These are phyloP conservation scores for Nematolebias whitei DNA, from an alignment of 2,113 vertebrate species.

Conservation along the genomic window DNA sequence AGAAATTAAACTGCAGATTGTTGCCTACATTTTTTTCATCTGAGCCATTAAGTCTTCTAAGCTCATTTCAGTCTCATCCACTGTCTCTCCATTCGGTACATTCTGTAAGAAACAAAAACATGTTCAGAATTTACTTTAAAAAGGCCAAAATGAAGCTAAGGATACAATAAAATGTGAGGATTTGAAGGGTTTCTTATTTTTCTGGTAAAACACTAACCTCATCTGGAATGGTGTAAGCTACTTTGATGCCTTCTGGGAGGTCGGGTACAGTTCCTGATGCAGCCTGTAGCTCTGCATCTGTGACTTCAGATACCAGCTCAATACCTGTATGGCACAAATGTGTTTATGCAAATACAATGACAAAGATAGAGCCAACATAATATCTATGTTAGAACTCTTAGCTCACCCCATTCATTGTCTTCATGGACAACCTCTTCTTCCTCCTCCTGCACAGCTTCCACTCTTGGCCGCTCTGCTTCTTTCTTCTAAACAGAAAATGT, in stretches of 20 bases:
- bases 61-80: constrained; percentile 89
- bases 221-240: constrained; percentile 92
- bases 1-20: constrained; percentile 1
- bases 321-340: constrained; percentile 81
- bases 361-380: not conserved
- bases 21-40: constrained; percentile 89
- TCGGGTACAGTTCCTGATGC: constrained; percentile 86
- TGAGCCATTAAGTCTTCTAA: constrained; percentile 95
- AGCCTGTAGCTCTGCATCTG: constrained; percentile 87
- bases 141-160: not conserved
- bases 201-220: constrained; percentile 76
- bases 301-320: constrained; percentile 90
- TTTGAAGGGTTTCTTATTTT: not conserved
- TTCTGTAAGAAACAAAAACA: constrained; percentile 52
- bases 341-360: not conserved
- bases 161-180: not conserved
- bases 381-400: not conserved
- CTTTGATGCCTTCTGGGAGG: constrained; percentile 91
- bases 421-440: constrained; percentile 87
- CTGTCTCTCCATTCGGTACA: constrained; percentile 63
- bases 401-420: constrained; percentile 94
- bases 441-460: constrained; percentile 75
- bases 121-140: not conserved
- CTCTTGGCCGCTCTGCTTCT: constrained; percentile 80
- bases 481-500: constrained; percentile 77